phyloP scores from a whole-genome alignment of 1,140 invertebrate genomes.

The Globodera rostochiensis region DNA sequence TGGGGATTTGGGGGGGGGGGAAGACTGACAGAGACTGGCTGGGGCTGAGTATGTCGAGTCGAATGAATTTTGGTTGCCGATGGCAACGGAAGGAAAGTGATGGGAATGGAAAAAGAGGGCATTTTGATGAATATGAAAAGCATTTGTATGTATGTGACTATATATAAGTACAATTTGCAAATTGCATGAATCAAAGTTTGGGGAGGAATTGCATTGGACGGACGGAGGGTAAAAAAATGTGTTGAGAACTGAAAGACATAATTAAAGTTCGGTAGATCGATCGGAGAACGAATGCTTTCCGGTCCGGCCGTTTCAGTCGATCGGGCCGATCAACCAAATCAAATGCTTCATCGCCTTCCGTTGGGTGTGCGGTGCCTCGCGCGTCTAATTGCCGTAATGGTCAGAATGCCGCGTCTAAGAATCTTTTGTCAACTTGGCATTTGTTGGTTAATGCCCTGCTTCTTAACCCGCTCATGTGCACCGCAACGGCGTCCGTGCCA shows the following conservation, averaged over 20 bases:
- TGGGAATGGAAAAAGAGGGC: too few relatives aligned
- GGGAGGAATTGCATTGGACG: neutral
- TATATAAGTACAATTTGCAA: too few relatives aligned
- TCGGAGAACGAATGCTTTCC: neutral
- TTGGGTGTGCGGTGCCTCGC: neutral
- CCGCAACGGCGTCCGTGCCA: constrained; percentile 27
- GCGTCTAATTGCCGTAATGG: constrained; percentile 29
- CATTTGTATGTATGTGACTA: too few relatives aligned
- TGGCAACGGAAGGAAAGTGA: neutral
- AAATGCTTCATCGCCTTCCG: neutral
- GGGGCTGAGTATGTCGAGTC: neutral
- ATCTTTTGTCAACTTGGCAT: neutral
- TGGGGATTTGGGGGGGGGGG: too few relatives aligned
- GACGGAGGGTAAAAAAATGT: neutral
- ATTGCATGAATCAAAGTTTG: too few relatives aligned
- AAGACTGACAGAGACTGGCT: too few relatives aligned
- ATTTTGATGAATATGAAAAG: too few relatives aligned
- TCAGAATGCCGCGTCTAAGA: constrained; percentile 36
- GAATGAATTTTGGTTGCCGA: constrained; percentile 9
- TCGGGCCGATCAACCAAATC: neutral
- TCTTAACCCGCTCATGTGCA: constrained; percentile 14
- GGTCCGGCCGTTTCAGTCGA: neutral
- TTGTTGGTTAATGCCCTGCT: neutral
- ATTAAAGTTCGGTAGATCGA: neutral
- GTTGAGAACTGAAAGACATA: neutral